Base-by-base conservation (phyloP, 2,113 vertebrate species). In the Turnix velox region DNA sequence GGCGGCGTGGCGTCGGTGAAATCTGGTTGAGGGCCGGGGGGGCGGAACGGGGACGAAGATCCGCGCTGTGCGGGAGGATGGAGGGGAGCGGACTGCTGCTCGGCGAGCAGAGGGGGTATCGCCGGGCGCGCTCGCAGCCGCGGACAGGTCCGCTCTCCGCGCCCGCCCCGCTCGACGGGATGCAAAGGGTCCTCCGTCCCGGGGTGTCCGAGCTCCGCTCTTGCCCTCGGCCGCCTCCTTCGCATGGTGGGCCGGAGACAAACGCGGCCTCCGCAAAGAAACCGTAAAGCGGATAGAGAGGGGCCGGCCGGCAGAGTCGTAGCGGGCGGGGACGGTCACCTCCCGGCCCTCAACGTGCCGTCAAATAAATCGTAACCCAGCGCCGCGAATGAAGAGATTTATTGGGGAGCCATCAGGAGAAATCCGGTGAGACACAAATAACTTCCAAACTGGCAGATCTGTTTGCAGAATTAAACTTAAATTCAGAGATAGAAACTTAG, bases 291-390 rank as follows among this genome's bases (percentile, higher is more conserved):
- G 0, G 2, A 1, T 0, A 1, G 48, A 71, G 77, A 14, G 49
- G 30, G 30, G 1, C 10, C 0, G 51, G 14, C 23, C 39, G 45
- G 4, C 40, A 14, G 63, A 39, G 15, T 30, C 13, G 27, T 52
- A 14, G 24, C 40, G 7, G 35, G 1, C 2, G 2, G 40, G 49
- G 46, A 8, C n/a, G 12, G 63, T 5, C 14, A 2, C 43, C 0
- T 2, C 55, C 7, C 52, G 61, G 51, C 3, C 31, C n/a, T n/a
- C n/a, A n/a, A 90, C 31, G 37, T 30, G 73, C 39, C 62, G 52
- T 19, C 84, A 55, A 74, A 84, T n/a, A 14, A 58, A 55, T 10
- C 77, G 2, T 55, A 62, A 46, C 13, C n/a, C 1, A 15, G 54
- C 33, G 59, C 20, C 28, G 61, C 42, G 12, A 62, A 54, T 15